Evolutionary conservation across 2,797 vertebrate species (phyloP).

Genomic region (Leuciscus waleckii): DNA sequence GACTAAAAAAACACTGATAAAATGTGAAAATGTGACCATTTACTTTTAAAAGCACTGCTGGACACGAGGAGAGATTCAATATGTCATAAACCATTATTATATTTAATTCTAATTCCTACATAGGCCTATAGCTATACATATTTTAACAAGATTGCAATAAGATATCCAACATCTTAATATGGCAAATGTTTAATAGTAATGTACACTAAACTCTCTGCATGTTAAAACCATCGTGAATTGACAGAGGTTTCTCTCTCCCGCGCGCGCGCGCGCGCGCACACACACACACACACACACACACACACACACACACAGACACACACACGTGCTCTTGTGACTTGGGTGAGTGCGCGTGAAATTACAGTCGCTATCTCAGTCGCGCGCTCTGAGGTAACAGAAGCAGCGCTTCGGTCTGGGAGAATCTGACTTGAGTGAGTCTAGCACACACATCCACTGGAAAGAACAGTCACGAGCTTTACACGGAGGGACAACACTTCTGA

Average conservation of each 20-base stretch:
- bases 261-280: neutral
- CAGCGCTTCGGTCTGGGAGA: slow-evolving; percentile 21
- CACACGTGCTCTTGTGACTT: slow-evolving; percentile 35
- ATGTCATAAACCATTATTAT: neutral
- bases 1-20: too few species aligned
- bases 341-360: slow-evolving; percentile 51
- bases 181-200: neutral
- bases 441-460: slow-evolving; percentile 14
- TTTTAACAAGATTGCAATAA: neutral
- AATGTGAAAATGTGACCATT: neutral
- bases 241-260: neutral
- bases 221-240: neutral
- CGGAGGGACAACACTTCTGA: slow-evolving; percentile 4
- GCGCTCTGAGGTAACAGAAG: slow-evolving; percentile 37
- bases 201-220: neutral
- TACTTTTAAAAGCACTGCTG: neutral
- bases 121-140: neutral
- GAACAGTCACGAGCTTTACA: slow-evolving; percentile 16
- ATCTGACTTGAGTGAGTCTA: slow-evolving; percentile 16
- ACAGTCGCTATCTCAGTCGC: slow-evolving; percentile 36
- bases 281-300: neutral
- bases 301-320: neutral
- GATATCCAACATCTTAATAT: neutral
- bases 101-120: neutral
- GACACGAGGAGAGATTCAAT: neutral